phyloP scores from a whole-genome alignment of 2,113 vertebrate species.

The Dendrocopos noguchii region DNA sequence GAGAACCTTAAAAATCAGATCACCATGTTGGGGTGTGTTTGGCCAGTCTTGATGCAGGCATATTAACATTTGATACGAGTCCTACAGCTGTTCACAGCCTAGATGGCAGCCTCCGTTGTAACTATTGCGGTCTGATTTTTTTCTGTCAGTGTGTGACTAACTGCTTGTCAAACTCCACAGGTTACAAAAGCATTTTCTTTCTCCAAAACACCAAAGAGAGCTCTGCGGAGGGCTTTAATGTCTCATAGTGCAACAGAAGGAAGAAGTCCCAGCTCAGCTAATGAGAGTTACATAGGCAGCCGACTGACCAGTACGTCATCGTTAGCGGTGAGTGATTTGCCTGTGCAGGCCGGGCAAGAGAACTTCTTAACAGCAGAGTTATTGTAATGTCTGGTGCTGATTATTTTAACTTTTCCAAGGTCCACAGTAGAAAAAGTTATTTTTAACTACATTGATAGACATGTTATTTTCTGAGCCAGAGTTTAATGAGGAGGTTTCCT shows the following conservation, averaged over 20 bases:
- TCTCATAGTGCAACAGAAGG: slow-evolving; percentile 84
- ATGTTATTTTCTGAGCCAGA: not conserved
- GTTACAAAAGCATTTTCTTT: slow-evolving; percentile 97
- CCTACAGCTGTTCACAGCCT: not conserved
- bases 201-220: slow-evolving; percentile 95
- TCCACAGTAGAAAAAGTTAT: not conserved
- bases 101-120: not conserved
- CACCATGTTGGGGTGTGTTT: not conserved
- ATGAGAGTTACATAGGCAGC: slow-evolving; percentile 73
- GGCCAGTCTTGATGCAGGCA: not conserved
- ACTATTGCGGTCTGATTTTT: not conserved
- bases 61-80: accelerated
- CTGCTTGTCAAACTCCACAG: slow-evolving; percentile 68
- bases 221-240: slow-evolving; percentile 89
- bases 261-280: slow-evolving; percentile 77
- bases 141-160: not conserved
- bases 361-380: not conserved
- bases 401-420: not conserved
- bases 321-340: slow-evolving; percentile 82
- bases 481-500: not conserved
- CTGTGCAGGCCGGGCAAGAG: not conserved
- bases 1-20: not conserved
- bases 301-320: slow-evolving; percentile 84
- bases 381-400: not conserved
- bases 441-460: not conserved